Evolutionary conservation across 2,888 invertebrate genomes (phyloP).

Genomic region (Andrena praecox): DNA sequence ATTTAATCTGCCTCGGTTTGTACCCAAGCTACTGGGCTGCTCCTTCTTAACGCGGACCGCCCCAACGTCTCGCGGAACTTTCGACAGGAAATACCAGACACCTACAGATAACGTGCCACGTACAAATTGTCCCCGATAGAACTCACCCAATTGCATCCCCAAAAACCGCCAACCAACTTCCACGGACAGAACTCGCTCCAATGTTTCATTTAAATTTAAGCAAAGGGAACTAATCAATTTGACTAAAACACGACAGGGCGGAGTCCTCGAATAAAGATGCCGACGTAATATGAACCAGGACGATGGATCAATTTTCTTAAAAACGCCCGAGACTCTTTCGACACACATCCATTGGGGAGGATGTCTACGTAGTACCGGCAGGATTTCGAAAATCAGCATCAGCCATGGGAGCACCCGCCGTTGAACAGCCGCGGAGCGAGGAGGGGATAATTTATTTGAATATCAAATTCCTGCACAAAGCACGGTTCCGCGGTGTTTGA

Average conservation of each 20-base stretch:
- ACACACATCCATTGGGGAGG: too few relatives aligned
- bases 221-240: not conserved
- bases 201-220: not conserved
- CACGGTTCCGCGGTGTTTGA: slow-evolving; percentile 31
- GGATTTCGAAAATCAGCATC: slow-evolving; percentile 7
- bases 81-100: slow-evolving; percentile 43
- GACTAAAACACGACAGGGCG: not conserved
- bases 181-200: not conserved
- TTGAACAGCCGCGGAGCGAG: slow-evolving; percentile 4
- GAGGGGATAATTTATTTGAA: slow-evolving; percentile 45
- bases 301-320: slow-evolving; percentile 1
- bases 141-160: not conserved
- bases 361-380: too few relatives aligned
- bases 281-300: too few relatives aligned
- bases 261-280: too few relatives aligned
- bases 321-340: too few relatives aligned
- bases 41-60: slow-evolving; percentile 58
- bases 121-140: not conserved
- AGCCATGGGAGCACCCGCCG: not conserved
- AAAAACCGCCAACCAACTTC: not conserved
- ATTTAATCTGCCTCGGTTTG: slow-evolving; percentile 69
- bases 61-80: slow-evolving; percentile 51
- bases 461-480: slow-evolving; percentile 22
- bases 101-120: not conserved
- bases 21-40: slow-evolving; percentile 38